Evolutionary conservation across 2,888 invertebrate species (phyloP).

Genomic region (Sminthurinus aureus): DNA sequence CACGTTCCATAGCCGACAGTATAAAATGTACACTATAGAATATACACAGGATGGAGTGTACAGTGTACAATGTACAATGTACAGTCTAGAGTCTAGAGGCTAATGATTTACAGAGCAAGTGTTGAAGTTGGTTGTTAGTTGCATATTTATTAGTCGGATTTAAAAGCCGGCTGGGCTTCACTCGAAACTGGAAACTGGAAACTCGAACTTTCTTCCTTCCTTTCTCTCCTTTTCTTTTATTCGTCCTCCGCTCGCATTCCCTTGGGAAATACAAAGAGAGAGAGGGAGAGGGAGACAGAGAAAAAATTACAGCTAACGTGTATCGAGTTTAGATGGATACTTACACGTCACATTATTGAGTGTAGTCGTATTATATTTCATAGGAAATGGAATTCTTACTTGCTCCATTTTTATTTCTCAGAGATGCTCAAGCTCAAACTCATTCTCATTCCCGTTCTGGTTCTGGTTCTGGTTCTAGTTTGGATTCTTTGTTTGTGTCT

Average conservation of each 20-base stretch:
- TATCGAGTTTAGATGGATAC: conserved; percentile 19
- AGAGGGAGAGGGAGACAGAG: neutral
- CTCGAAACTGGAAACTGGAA: neutral
- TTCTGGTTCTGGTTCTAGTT: no score
- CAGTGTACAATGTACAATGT: no score
- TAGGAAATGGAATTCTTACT: conserved; percentile 19
- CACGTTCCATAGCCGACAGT: no score
- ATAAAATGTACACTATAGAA: no score
- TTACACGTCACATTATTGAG: conserved; percentile 14
- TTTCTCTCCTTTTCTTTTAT: no score
- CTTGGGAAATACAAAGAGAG: neutral
- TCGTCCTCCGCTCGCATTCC: neutral
- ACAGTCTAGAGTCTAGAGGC: neutral
- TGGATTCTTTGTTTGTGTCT: no score
- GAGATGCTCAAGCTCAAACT: neutral
- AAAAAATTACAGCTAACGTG: conserved; percentile 5
- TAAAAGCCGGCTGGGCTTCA: neutral
- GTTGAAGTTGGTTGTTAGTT: neutral
- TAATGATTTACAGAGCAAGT: conserved; percentile 7
- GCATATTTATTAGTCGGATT: conserved; percentile 13
- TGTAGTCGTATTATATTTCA: conserved; percentile 15
- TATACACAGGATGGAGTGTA: no score
- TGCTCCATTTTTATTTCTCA: neutral
- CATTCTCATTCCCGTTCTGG: neutral
- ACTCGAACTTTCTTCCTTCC: neutral